Evolutionary conservation across 2,113 vertebrate species (phyloP), one percentile per base, ranked within the genome.

Genomic region (Cathartes aura): DNA sequence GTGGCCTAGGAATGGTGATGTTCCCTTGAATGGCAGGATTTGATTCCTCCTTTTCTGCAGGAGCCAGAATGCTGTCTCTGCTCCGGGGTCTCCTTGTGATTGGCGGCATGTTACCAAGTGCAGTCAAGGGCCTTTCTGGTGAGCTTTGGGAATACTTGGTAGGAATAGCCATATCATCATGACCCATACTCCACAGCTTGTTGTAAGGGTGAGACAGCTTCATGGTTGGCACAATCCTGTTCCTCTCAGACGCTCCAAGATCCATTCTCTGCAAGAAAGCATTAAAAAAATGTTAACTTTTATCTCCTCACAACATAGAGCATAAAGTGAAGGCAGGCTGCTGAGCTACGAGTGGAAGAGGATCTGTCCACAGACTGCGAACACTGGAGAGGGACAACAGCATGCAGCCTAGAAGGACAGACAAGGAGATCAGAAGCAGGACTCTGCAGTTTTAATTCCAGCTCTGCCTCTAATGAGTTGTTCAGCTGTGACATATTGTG

Each of bases 1-100:
- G 99, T 4, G 99, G 99, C 15, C 99, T 98, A 9, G 99, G 99
- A 64, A 99, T 99, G 75, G 99, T 99, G 96, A 99, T 99, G 96
- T 97, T 99, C 38, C 98, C 96, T 19, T 97, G 98, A 55, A 94
- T 2, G 21, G 96, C 64, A 8, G 90, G 72, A 23, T 24, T 93
- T 2, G 34, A 47, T 12, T 97, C 98, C 14, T 98, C 98, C 85
- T 98, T 98, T 63, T 97, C 89, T 8, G 91, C 60, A 32, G 94
- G 55, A 82, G 93, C 81, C 91, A 91, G 59, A 23, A 78, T 60
- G 68, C 96, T 80, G 30, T 99, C 98, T 32, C 21, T 94, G 96
- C 93, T 98, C 4, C 95, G 97, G 10, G 98, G 98, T 59, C 87
- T 96, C 81, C 78, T 89, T 9, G 97, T 81, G 42, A 98, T 96